A percentile compares a stretch with the other conserved stretches of the same genome.
Evolutionary conservation across 2,888 invertebrate species (phyloP).

Genomic region (Cryptocheilus praepositus): DNA sequence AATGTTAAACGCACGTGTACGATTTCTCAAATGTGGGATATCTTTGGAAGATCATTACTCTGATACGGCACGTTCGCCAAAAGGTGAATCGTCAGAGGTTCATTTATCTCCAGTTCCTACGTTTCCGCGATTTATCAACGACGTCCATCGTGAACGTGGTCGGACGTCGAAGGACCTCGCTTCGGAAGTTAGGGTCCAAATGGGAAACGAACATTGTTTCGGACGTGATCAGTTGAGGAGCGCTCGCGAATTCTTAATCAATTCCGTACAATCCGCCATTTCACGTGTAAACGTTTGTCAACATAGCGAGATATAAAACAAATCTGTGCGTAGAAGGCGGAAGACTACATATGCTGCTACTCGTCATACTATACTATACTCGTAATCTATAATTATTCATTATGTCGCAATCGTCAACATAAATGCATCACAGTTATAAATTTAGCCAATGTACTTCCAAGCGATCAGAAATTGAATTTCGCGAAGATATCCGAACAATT

Average conservation of each 20-base stretch:
- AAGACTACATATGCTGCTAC: too few species aligned
- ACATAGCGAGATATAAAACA: too few species aligned
- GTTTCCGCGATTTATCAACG: constrained; percentile 29
- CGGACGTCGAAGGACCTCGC: constrained; percentile 21
- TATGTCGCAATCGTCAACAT: too few species aligned
- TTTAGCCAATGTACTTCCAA: too few species aligned
- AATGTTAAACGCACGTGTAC: too few species aligned
- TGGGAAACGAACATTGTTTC: constrained; percentile 30
- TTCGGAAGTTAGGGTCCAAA: constrained; percentile 30
- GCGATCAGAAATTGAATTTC: too few species aligned
- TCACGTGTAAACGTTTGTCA: too few species aligned
- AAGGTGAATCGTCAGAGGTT: constrained; percentile 29
- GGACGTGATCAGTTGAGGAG: constrained; percentile 28
- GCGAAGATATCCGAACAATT: too few species aligned
- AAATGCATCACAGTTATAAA: too few species aligned
- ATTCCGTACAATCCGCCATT: background rate
- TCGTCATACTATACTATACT: too few species aligned
- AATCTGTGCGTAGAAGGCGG: too few species aligned
- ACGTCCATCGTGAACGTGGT: constrained; percentile 28
- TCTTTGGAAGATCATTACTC: background rate
- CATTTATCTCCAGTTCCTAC: constrained; percentile 36
- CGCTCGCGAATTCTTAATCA: background rate
- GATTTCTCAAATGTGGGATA: background rate
- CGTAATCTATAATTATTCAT: too few species aligned
- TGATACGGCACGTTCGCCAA: constrained; percentile 14